Percentiles rank a stretch among this genome's conserved stretches.
These are phyloP conservation scores for Poeciliopsis prolifica DNA, from an alignment of 2,113 vertebrate genomes.

Conservation along the genomic window DNA sequence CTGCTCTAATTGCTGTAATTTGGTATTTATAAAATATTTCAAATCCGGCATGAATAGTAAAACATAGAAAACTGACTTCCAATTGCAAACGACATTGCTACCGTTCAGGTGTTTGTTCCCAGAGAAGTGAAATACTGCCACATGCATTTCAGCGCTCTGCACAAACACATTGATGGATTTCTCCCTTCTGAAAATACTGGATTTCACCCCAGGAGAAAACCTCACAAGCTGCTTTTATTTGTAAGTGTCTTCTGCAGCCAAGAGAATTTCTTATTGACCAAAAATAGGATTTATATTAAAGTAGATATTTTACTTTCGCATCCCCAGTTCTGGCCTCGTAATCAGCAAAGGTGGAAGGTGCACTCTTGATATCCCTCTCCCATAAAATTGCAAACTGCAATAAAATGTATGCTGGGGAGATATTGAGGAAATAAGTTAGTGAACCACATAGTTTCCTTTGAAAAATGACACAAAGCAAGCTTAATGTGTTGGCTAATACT, in stretches of 20 bases:
- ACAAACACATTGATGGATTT: not conserved
- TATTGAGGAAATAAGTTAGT: conserved; percentile 70
- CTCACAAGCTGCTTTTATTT: conserved; percentile 52
- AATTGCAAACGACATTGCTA: not conserved
- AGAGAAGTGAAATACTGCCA: not conserved
- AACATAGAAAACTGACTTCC: not conserved
- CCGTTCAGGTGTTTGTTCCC: not conserved
- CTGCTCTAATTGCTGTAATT: no score
- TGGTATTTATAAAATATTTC: no score
- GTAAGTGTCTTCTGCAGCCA: conserved; percentile 39
- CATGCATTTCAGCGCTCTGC: conserved; percentile 14
- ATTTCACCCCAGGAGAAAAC: conserved; percentile 20
- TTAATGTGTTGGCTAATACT: conserved; percentile 5
- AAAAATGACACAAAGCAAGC: conserved; percentile 23
- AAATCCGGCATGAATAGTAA: no score
- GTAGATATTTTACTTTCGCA: conserved; percentile 68
- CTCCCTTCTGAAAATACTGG: conserved; percentile 12
- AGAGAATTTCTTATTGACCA: conserved; percentile 65
- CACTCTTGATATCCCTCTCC: conserved; percentile 62
- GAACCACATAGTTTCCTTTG: conserved; percentile 58
- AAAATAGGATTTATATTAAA: conserved; percentile 70
- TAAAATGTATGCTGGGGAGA: conserved; percentile 66
- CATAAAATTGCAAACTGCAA: conserved; percentile 64
- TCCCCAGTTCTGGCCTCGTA: conserved; percentile 44
- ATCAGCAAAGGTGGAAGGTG: conserved; percentile 55